Percentiles rank a stretch among this genome's conserved stretches.
Evolutionary conservation across 1,140 invertebrate genomes (phyloP).

Genomic region (Episyrphus balteatus): DNA sequence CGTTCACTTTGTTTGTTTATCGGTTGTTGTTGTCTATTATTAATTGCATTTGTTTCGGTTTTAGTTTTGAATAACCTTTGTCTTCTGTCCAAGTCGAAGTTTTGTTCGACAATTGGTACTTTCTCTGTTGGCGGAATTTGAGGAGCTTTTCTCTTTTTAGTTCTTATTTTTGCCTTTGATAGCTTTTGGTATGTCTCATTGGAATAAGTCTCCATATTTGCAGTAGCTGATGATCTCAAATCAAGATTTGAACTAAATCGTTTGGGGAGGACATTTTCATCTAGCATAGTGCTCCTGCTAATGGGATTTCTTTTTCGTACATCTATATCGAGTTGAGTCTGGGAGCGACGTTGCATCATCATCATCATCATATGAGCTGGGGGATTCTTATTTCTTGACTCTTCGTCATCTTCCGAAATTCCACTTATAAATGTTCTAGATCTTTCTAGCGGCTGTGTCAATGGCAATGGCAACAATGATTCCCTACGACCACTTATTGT

Average conservation of each 20-base stretch:
- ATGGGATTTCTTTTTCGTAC: slow-evolving; percentile 1
- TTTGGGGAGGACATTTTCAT: neutral
- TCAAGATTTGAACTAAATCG: slow-evolving; percentile 16
- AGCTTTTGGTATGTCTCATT: neutral
- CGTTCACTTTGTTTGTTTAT: neutral
- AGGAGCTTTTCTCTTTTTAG: slow-evolving; percentile 17
- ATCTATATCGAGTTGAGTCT: slow-evolving; percentile 14
- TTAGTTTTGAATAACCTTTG: neutral
- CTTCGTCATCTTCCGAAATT: neutral
- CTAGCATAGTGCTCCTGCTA: neutral
- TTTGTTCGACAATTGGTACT: neutral
- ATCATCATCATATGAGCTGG: slow-evolving; percentile 2
- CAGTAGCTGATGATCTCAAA: slow-evolving; percentile 7
- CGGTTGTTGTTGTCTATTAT: neutral
- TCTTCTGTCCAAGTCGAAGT: neutral
- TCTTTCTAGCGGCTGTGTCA: slow-evolving; percentile 3
- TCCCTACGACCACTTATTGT: slow-evolving; percentile 56
- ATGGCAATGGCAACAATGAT: slow-evolving; percentile 7
- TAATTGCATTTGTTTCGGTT: neutral
- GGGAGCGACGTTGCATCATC: slow-evolving; percentile 9
- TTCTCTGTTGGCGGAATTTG: slow-evolving; percentile 3
- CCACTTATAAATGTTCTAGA: slow-evolving; percentile 13
- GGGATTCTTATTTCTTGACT: neutral
- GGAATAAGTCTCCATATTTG: neutral
- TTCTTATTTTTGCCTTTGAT: slow-evolving; percentile 15